Conservation (phyloP, 2,888 invertebrate species). For the Lochmaea crataegi region DNA sequence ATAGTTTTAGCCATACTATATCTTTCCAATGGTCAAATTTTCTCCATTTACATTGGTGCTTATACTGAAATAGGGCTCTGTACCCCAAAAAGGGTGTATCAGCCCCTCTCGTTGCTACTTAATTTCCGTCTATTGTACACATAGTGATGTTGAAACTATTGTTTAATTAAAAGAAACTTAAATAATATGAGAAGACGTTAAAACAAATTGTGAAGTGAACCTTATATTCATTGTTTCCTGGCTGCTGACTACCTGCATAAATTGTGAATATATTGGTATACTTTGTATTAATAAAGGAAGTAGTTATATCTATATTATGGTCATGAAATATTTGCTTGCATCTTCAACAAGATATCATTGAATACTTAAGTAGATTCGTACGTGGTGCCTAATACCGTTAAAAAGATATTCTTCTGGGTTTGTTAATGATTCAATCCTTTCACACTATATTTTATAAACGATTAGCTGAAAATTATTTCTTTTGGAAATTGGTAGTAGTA, state of each 20-base stretch:
- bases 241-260: conserved; percentile 10
- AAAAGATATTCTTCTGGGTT: conserved; percentile 31
- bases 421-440: conserved; percentile 1
- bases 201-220: conserved; percentile 24
- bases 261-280: conserved; percentile 5
- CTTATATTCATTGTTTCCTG: conserved; percentile 19
- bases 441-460: neutral
- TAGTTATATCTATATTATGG: conserved; percentile 26
- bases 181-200: neutral
- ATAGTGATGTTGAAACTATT: too few relatives aligned
- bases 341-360: conserved; percentile 19
- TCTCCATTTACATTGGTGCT: too few relatives aligned
- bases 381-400: conserved; percentile 22
- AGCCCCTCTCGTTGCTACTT: too few relatives aligned
- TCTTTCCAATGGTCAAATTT: too few relatives aligned
- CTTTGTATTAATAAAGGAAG: conserved; percentile 30
- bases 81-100: too few relatives aligned
- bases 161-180: neutral
- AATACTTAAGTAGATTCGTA: conserved; percentile 24
- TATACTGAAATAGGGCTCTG: too few relatives aligned
- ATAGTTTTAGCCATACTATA: too few relatives aligned
- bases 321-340: conserved; percentile 12
- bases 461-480: neutral
- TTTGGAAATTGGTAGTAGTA: neutral
- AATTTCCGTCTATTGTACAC: too few relatives aligned